Percentiles rank a stretch among this genome's conserved stretches.
Evolutionary conservation across 1,140 invertebrate species (phyloP).

Genomic region (Hylaeus anthracinus): DNA sequence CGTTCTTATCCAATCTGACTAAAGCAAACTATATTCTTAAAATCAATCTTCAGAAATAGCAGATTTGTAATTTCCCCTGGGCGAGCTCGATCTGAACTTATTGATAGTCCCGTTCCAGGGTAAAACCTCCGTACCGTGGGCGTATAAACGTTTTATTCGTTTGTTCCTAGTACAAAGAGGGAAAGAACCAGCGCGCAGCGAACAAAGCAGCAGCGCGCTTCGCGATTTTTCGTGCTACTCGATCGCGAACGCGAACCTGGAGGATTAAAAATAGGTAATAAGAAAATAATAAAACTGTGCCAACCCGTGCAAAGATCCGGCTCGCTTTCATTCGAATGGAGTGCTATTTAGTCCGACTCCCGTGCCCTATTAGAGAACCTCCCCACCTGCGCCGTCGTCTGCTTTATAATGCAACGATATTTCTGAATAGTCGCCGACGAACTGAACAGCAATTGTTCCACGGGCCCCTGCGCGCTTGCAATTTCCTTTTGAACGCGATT

Average conservation of each 20-base stretch:
- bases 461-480: neutral
- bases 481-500: constrained; percentile 43
- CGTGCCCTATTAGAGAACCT: neutral
- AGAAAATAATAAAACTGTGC: constrained; percentile 2
- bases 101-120: no score
- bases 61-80: no score
- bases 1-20: no score
- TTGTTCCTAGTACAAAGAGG: neutral
- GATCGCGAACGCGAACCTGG: constrained; percentile 1
- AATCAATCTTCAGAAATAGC: no score
- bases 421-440: constrained; percentile 18
- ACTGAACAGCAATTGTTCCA: constrained; percentile 18
- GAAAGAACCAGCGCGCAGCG: neutral
- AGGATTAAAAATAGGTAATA: no score
- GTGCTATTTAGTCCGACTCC: constrained; percentile 22
- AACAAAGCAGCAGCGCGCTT: constrained; percentile 16
- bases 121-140: no score
- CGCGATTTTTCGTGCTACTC: constrained; percentile 31
- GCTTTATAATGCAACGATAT: constrained; percentile 49
- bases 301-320: constrained; percentile 24
- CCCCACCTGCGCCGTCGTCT: neutral
- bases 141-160: neutral
- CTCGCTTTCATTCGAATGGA: constrained; percentile 17
- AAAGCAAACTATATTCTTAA: no score
- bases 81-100: no score